Evolutionary conservation across 2,113 vertebrate species (phyloP).

Genomic region (Oceanites oceanicus): DNA sequence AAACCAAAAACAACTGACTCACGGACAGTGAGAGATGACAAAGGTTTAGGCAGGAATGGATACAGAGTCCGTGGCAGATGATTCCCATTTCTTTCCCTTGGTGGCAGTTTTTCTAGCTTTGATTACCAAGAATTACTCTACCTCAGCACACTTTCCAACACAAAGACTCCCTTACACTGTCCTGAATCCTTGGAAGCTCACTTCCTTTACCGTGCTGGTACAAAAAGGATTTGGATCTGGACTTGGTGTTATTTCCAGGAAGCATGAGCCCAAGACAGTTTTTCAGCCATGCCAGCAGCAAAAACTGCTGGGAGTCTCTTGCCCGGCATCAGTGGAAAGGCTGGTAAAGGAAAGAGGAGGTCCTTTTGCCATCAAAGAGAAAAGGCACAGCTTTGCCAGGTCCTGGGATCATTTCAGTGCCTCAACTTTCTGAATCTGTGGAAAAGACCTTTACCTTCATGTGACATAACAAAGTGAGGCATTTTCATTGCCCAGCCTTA

Average conservation of each 20-base stretch:
- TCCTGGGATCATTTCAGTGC: not conserved
- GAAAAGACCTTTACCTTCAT: not conserved
- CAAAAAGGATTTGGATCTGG: not conserved
- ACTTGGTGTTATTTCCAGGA: not conserved
- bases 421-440: not conserved
- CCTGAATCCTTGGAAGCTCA: not conserved
- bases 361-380: not conserved
- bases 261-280: not conserved
- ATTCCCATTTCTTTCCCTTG: not conserved
- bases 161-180: not conserved
- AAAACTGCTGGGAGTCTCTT: not conserved
- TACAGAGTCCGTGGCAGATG: not conserved
- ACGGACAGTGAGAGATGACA: not conserved
- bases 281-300: not conserved
- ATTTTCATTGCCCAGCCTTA: not conserved
- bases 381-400: not conserved
- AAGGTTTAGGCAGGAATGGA: not conserved
- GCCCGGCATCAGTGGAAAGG: not conserved
- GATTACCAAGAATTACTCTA: not conserved
- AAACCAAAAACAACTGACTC: not conserved
- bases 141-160: not conserved
- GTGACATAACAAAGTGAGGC: rapidly evolving
- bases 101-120: not conserved
- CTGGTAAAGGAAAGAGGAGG: not conserved
- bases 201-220: not conserved